These are phyloP conservation scores for Gymnosoma rotundatum DNA, from an alignment of 2,888 invertebrate species.

Conservation along the genomic window DNA sequence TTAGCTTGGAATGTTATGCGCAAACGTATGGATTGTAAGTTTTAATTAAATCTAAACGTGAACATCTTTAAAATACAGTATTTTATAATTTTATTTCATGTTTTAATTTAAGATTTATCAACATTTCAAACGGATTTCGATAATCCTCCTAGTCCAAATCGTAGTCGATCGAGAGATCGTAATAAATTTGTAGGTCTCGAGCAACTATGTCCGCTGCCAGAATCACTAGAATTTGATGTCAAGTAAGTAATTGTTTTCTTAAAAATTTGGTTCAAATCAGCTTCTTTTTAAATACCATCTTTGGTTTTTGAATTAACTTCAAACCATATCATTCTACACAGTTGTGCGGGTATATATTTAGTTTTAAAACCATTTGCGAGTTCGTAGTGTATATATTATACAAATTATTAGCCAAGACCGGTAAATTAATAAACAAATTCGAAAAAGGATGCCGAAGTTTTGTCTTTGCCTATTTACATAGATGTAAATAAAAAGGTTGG, in stretches of 20 bases:
- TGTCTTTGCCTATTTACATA: too few species aligned
- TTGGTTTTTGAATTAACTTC: too few species aligned
- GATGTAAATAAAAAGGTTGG: too few species aligned
- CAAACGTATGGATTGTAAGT: slow-evolving; percentile 95
- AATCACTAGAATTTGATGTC: slow-evolving; percentile 94
- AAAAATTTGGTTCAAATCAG: too few species aligned
- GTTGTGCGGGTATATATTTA: too few species aligned
- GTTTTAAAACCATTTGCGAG: too few species aligned
- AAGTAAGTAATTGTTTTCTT: slow-evolving; percentile 83
- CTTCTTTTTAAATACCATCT: too few species aligned
- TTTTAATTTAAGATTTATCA: slow-evolving; percentile 86
- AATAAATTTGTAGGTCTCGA: slow-evolving; percentile 83
- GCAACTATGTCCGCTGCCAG: slow-evolving; percentile 85
- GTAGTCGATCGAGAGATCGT: slow-evolving; percentile 82
- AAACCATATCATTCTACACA: too few species aligned
- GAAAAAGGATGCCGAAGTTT: too few species aligned
- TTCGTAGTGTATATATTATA: too few species aligned
- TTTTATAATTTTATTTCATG: neutral
- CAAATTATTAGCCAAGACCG: too few species aligned
- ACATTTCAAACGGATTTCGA: slow-evolving; percentile 89
- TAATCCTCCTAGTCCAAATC: slow-evolving; percentile 83
- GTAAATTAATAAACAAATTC: too few species aligned
- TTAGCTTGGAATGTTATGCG: slow-evolving; percentile 96
- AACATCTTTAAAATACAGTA: neutral
- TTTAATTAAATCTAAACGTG: slow-evolving; percentile 83